These are phyloP conservation scores for Odontothrips loti DNA, from an alignment of 2,888 invertebrate genomes.

Conservation along the genomic window DNA sequence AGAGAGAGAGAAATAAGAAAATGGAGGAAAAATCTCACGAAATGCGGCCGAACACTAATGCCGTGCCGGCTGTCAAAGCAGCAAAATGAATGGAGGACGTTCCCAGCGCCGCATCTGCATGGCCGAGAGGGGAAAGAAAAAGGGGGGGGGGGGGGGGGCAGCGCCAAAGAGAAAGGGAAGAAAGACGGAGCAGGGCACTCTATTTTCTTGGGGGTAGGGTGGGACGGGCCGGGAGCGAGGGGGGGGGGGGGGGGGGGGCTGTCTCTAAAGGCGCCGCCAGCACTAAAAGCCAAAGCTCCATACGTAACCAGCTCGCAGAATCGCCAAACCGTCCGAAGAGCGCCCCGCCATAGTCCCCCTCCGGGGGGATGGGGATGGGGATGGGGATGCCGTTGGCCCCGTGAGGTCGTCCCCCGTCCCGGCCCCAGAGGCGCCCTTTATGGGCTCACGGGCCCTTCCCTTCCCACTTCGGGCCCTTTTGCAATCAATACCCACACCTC, in stretches of 20 bases:
- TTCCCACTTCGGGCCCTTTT: too few species aligned
- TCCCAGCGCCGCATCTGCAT: background rate
- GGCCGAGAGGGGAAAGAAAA: too few species aligned
- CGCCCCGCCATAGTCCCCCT: slow-evolving; percentile 43
- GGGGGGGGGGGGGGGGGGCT: slow-evolving; percentile 1
- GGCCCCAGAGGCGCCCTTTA: slow-evolving; percentile 42
- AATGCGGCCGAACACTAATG: too few species aligned
- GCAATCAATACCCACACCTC: too few species aligned
- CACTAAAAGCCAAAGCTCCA: slow-evolving; percentile 32
- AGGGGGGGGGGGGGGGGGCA: slow-evolving; percentile 18
- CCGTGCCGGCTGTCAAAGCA: too few species aligned
- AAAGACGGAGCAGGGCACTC: slow-evolving; percentile 19
- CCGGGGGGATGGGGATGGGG: too few species aligned
- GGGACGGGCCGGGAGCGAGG: slow-evolving; percentile 34
- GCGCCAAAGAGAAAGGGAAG: slow-evolving; percentile 28
- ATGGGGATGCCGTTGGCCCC: too few species aligned
- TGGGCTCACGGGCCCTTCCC: too few species aligned
- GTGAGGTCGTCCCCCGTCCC: slow-evolving; percentile 49
- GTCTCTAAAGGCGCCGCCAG: slow-evolving; percentile 30
- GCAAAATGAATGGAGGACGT: background rate
- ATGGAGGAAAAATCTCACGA: background rate
- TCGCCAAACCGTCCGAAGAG: too few species aligned
- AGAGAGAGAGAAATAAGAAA: slow-evolving; percentile 30
- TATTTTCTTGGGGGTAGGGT: slow-evolving; percentile 31
- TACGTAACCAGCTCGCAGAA: background rate